Percentiles rank a stretch among this genome's conserved stretches.
These are phyloP conservation scores for Acrobasis repandana DNA, from an alignment of 2,888 invertebrate species.

Conservation along the genomic window DNA sequence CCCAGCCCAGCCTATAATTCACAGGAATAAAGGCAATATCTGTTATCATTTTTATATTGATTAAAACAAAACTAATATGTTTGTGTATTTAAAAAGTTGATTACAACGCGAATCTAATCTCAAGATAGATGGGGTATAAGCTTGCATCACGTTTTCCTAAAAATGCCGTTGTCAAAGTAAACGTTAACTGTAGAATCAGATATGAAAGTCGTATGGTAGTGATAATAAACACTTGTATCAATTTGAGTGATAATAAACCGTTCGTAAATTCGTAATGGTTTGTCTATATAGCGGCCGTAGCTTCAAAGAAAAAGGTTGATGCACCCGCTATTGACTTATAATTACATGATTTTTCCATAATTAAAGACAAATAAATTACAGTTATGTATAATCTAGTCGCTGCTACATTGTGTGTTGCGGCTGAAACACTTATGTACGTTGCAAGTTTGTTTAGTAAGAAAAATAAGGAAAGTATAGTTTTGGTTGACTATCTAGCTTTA, in stretches of 20 bases:
- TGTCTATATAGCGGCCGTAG: slow-evolving; percentile 32
- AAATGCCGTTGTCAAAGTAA: slow-evolving; percentile 37
- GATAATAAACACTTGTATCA: slow-evolving; percentile 51
- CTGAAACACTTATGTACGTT: not conserved
- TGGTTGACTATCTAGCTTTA: no score
- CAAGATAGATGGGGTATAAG: slow-evolving; percentile 38
- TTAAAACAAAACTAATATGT: not conserved
- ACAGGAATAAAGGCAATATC: slow-evolving; percentile 4
- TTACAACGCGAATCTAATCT: slow-evolving; percentile 30
- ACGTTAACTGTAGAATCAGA: slow-evolving; percentile 39
- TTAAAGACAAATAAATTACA: not conserved
- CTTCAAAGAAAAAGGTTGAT: slow-evolving; percentile 39
- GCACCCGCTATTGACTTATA: slow-evolving; percentile 31
- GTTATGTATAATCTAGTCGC: not conserved
- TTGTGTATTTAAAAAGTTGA: not conserved
- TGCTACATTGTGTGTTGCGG: not conserved
- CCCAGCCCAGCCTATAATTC: not conserved
- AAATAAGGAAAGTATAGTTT: no score
- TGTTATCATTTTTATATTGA: not conserved
- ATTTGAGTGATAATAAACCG: slow-evolving; percentile 45
- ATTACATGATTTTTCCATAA: slow-evolving; percentile 15
- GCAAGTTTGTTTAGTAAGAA: not conserved
- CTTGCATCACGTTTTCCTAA: slow-evolving; percentile 38
- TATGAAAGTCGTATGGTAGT: slow-evolving; percentile 39
- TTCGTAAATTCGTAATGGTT: slow-evolving; percentile 32